Evolutionary conservation across 2,888 invertebrate genomes (phyloP).

Genomic region (Pollenia labialis): DNA sequence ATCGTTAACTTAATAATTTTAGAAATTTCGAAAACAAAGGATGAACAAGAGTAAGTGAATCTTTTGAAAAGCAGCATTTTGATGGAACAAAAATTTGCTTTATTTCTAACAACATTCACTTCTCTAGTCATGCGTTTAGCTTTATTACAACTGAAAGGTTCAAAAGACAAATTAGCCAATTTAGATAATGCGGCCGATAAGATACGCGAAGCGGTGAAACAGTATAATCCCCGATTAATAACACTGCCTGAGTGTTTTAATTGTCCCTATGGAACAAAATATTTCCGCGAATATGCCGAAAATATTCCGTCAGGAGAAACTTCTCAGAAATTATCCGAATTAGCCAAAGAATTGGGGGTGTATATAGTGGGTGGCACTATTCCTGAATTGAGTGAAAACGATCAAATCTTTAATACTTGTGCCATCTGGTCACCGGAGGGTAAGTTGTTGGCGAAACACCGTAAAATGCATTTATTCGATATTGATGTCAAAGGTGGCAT

Average conservation of each 20-base stretch:
- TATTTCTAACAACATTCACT: background rate
- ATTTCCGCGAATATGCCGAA: conserved; percentile 94
- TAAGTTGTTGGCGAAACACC: conserved; percentile 90
- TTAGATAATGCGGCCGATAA: conserved; percentile 89
- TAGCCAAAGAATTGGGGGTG: conserved; percentile 90
- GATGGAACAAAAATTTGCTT: too few species aligned
- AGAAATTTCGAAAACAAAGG: background rate
- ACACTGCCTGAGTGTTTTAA: conserved; percentile 96
- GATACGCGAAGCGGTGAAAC: conserved; percentile 87
- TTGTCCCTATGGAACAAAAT: conserved; percentile 95
- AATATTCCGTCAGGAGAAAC: conserved; percentile 92
- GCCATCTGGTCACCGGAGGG: conserved; percentile 93
- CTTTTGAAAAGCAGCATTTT: background rate
- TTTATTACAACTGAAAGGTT: conserved; percentile 92
- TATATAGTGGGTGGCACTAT: conserved; percentile 95
- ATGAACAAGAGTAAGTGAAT: conserved; percentile 40
- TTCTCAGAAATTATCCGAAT: conserved; percentile 88
- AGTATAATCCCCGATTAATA: conserved; percentile 87
- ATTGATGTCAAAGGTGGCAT: conserved; percentile 97
- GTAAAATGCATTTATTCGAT: conserved; percentile 98
- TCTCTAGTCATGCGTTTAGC: conserved; percentile 86
- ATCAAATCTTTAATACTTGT: conserved; percentile 92
- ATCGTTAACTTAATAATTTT: background rate
- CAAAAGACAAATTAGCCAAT: conserved; percentile 90
- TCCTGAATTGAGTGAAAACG: conserved; percentile 89